Evolutionary conservation across 2,113 vertebrate species (phyloP).

Genomic region (Hipposideros armiger): DNA sequence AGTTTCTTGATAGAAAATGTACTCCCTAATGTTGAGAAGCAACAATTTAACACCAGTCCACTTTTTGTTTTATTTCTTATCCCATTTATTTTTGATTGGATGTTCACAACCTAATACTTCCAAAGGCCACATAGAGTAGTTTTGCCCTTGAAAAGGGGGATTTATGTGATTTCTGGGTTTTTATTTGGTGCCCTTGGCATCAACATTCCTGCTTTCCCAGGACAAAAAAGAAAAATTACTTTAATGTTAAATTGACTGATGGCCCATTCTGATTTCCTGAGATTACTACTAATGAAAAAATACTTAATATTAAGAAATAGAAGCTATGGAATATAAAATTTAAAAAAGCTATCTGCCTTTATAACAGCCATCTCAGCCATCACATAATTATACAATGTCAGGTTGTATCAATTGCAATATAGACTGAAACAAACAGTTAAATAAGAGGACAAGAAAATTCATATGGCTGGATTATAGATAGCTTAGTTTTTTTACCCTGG

Average conservation of each 20-base stretch:
- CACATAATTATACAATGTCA: constrained; percentile 45
- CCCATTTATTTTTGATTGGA: constrained; percentile 75
- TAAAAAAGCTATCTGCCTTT: constrained; percentile 42
- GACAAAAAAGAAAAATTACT: constrained; percentile 61
- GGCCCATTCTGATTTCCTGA: constrained; percentile 55
- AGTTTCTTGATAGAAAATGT: constrained; percentile 59
- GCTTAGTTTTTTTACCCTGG: neutral
- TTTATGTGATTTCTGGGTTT: constrained; percentile 68
- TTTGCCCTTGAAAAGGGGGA: constrained; percentile 56
- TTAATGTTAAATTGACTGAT: constrained; percentile 65
- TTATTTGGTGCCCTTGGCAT: constrained; percentile 52
- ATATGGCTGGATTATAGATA: constrained; percentile 25
- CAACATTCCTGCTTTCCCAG: constrained; percentile 33
- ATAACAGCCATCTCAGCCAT: neutral
- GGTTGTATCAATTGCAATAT: neutral
- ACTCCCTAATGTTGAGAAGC: constrained; percentile 63
- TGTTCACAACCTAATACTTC: constrained; percentile 67
- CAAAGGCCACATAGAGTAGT: constrained; percentile 43
- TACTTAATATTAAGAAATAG: constrained; percentile 60
- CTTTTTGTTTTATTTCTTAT: constrained; percentile 71
- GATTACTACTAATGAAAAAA: constrained; percentile 70
- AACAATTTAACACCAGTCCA: constrained; percentile 53
- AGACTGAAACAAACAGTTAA: constrained; percentile 40
- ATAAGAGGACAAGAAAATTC: constrained; percentile 40
- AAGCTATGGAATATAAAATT: constrained; percentile 55